These are phyloP conservation scores for Hyles vespertilio DNA, from an alignment of 1,140 invertebrate genomes.

Conservation along the genomic window DNA sequence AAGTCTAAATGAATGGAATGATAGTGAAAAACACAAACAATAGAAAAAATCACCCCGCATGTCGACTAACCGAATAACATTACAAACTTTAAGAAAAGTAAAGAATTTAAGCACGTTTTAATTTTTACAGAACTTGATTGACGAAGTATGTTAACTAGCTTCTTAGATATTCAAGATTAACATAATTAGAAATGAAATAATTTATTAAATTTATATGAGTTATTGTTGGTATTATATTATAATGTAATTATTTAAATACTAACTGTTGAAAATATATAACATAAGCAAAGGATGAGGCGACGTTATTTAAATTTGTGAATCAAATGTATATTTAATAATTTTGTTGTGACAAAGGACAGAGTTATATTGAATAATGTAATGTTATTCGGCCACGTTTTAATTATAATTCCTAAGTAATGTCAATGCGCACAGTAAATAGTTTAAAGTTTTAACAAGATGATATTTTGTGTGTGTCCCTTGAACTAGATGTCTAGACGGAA, in stretches of 20 bases:
- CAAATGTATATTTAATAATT: too few relatives aligned
- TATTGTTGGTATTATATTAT: too few relatives aligned
- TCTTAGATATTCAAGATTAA: constrained; percentile 3
- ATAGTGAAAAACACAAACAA: constrained; percentile 26
- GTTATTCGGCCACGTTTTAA: constrained; percentile 12
- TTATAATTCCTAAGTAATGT: constrained; percentile 54
- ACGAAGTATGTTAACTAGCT: too few relatives aligned
- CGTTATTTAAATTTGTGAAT: too few relatives aligned
- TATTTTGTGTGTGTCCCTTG: constrained; percentile 33
- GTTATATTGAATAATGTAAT: neutral
- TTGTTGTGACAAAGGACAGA: too few relatives aligned
- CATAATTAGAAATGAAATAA: too few relatives aligned
- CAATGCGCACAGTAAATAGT: constrained; percentile 67
- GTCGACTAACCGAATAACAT: neutral
- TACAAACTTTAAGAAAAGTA: too few relatives aligned
- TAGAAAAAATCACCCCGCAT: neutral
- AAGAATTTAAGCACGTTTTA: neutral
- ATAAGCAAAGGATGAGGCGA: too few relatives aligned
- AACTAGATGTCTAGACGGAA: constrained; percentile 22
- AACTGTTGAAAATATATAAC: too few relatives aligned
- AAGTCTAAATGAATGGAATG: constrained; percentile 2
- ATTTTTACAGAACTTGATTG: neutral
- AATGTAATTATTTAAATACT: too few relatives aligned
- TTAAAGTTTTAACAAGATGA: constrained; percentile 21
- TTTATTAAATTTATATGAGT: too few relatives aligned